Evolutionary conservation across 2,888 invertebrate species (phyloP).

Genomic region (Ryuthela nishihirai): DNA sequence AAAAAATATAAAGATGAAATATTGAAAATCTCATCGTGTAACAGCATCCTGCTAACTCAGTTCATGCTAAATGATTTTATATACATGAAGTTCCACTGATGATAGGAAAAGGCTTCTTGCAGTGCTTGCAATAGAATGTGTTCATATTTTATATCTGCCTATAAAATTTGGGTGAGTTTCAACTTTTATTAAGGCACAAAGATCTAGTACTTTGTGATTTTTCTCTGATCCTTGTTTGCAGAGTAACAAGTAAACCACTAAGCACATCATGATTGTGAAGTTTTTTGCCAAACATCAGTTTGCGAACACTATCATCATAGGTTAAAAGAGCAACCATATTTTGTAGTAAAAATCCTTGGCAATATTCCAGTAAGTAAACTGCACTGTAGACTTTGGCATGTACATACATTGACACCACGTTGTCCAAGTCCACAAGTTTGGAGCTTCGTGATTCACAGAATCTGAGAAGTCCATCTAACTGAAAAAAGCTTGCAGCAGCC

Average conservation of each 20-base stretch:
- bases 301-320: constrained; percentile 84
- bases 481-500: constrained; percentile 89
- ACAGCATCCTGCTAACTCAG: too few relatives aligned
- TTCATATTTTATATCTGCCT: too few relatives aligned
- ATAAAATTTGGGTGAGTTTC: too few relatives aligned
- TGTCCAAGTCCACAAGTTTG: constrained; percentile 76
- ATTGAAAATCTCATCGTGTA: too few relatives aligned
- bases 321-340: constrained; percentile 92
- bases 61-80: too few relatives aligned
- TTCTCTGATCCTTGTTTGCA: constrained; percentile 64
- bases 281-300: constrained; percentile 81
- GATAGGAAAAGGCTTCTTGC: too few relatives aligned
- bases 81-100: too few relatives aligned
- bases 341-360: constrained; percentile 83
- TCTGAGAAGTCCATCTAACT: constrained; percentile 74
- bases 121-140: too few relatives aligned
- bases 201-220: constrained; percentile 9
- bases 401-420: constrained; percentile 87
- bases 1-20: too few relatives aligned
- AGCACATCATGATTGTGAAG: constrained; percentile 85
- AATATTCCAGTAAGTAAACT: constrained; percentile 77
- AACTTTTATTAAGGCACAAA: constrained; percentile 11
- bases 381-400: constrained; percentile 91
- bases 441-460: constrained; percentile 84
- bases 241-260: constrained; percentile 70